Conservation (phyloP, 2,888 invertebrate species). For the Drosophila macrospina region DNA sequence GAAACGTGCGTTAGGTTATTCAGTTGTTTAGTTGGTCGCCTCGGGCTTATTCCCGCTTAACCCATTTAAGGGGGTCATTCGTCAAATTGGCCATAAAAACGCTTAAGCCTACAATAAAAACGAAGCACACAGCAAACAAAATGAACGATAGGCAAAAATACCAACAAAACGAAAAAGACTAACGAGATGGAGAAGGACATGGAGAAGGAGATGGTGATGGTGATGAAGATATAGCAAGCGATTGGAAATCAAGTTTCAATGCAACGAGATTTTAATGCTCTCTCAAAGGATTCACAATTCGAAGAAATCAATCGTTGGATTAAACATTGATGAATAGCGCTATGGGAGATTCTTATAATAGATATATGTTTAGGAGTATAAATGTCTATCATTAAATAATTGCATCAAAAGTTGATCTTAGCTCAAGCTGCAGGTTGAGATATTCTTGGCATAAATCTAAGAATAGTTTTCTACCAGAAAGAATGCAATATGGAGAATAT, state of each 20-base stretch:
- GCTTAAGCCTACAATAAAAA: constrained; percentile 69
- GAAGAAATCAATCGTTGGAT: neutral
- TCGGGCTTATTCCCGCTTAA: constrained; percentile 67
- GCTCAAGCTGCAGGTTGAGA: too few relatives aligned
- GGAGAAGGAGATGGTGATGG: neutral
- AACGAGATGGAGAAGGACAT: neutral
- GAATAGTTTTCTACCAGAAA: too few relatives aligned
- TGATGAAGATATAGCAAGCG: constrained; percentile 9
- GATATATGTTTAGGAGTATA: too few relatives aligned
- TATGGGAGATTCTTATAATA: too few relatives aligned
- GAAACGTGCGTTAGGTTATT: constrained; percentile 60
- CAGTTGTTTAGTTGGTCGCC: constrained; percentile 60
- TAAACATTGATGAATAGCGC: neutral
- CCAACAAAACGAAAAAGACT: constrained; percentile 6
- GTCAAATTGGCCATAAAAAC: constrained; percentile 79
- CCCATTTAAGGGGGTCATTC: constrained; percentile 76
- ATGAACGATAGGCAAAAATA: constrained; percentile 51
- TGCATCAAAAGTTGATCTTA: too few relatives aligned
- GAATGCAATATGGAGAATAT: too few relatives aligned
- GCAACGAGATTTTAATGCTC: constrained; percentile 44
- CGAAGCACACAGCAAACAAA: constrained; percentile 53
- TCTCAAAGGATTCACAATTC: constrained; percentile 4
- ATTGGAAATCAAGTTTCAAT: constrained; percentile 26
- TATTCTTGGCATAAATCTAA: too few relatives aligned
- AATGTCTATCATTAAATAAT: too few relatives aligned